These are phyloP conservation scores for Neodiprion fabricii DNA, from an alignment of 1,140 invertebrate species.

Conservation along the genomic window DNA sequence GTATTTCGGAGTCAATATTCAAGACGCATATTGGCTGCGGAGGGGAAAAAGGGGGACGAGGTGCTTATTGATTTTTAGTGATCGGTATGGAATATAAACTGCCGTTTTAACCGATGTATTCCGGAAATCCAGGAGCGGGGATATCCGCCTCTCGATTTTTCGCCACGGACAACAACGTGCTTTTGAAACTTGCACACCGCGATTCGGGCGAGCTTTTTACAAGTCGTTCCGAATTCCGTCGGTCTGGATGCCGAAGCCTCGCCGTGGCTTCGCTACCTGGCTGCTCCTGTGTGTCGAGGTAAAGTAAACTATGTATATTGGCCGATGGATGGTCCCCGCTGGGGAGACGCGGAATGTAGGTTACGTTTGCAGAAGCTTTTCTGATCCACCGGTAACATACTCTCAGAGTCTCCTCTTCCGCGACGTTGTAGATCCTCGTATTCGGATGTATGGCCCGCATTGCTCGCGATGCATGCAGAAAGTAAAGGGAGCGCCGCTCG, in stretches of 20 bases:
- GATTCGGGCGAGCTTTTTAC: background rate
- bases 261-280: too few species aligned
- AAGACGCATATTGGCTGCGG: background rate
- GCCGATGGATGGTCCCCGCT: too few species aligned
- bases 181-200: background rate
- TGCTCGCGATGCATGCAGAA: background rate
- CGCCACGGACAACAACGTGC: background rate
- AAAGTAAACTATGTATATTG: too few species aligned
- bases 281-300: too few species aligned
- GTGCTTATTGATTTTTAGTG: constrained; percentile 1
- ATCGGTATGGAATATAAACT: background rate
- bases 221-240: background rate
- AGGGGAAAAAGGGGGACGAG: background rate
- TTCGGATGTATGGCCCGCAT: background rate
- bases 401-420: background rate
- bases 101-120: background rate
- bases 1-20: background rate
- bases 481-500: background rate
- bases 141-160: background rate
- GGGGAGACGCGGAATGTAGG: constrained; percentile 1
- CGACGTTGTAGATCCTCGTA: background rate
- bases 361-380: constrained; percentile 13
- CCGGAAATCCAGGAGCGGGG: background rate
- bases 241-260: too few species aligned
- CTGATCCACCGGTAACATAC: background rate